These are phyloP conservation scores for Torymus tubicola DNA, from an alignment of 2,888 invertebrate genomes.

Conservation along the genomic window DNA sequence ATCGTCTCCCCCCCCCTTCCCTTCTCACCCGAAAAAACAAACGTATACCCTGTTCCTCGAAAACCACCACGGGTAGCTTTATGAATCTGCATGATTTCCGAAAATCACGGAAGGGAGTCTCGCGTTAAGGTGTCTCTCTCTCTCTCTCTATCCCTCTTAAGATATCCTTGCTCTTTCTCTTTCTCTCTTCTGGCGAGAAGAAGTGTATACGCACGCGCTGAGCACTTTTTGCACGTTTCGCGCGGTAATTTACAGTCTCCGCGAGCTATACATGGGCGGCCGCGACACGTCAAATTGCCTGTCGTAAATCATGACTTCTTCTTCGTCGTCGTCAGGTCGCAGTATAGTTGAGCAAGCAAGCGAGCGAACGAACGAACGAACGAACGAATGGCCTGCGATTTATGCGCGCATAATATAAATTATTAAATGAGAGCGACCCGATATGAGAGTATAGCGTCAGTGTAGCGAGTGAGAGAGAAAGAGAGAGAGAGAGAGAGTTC, in stretches of 20 bases:
- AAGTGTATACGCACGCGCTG: conserved; percentile 29
- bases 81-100: conserved; percentile 58
- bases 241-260: conserved; percentile 75
- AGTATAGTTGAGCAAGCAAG: no score
- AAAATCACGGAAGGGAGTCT: conserved; percentile 55
- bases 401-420: conserved; percentile 76
- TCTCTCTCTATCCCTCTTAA: background rate
- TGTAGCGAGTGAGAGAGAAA: background rate
- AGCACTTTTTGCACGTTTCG: conserved; percentile 62
- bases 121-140: conserved; percentile 44
- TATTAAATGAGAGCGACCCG: conserved; percentile 70
- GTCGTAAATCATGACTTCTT: conserved; percentile 74
- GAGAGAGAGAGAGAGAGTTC: conserved; percentile 53
- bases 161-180: background rate
- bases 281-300: conserved; percentile 75
- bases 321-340: conserved; percentile 60
- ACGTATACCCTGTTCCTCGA: conserved; percentile 35
- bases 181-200: conserved; percentile 22
- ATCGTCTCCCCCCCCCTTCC: background rate
- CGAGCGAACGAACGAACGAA: no score
- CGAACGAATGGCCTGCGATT: conserved; percentile 65
- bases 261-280: conserved; percentile 39
- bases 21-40: background rate
- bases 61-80: conserved; percentile 11
- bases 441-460: conserved; percentile 46